Conservation (phyloP, 2,113 vertebrate genomes). For the Jaculus jaculus region DNA sequence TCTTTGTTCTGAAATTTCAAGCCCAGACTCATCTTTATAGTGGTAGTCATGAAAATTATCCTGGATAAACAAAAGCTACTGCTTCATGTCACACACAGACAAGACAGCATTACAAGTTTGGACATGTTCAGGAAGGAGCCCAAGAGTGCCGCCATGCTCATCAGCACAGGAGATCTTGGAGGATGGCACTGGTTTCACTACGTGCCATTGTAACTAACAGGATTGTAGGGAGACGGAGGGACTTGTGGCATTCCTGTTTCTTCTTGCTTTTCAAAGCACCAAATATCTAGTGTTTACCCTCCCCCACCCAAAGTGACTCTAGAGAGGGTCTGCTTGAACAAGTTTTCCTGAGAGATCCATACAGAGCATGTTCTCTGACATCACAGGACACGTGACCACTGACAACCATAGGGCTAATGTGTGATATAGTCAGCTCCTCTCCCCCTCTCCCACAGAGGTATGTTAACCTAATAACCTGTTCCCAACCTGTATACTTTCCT, state of each 20-base stretch:
- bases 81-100: background rate
- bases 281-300: background rate
- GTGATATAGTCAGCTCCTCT: background rate
- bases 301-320: accelerated
- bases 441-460: background rate
- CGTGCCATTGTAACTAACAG: too few species aligned
- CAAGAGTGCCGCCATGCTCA: background rate
- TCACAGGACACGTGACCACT: background rate
- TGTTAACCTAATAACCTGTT: background rate
- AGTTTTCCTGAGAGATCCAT: background rate
- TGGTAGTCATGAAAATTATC: background rate
- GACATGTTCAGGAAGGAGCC: background rate
- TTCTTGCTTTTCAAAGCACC: background rate
- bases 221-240: too few species aligned
- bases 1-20: background rate
- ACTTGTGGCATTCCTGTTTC: background rate
- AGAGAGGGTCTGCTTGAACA: background rate
- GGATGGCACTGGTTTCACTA: too few species aligned
- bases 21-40: background rate
- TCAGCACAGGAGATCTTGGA: too few species aligned
- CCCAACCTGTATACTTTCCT: background rate
- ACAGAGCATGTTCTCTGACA: background rate
- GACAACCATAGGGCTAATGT: background rate
- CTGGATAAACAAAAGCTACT: background rate
- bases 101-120: background rate